These are phyloP conservation scores for Daubentonia madagascariensis DNA, from an alignment of 2,113 vertebrate genomes.

Conservation along the genomic window DNA sequence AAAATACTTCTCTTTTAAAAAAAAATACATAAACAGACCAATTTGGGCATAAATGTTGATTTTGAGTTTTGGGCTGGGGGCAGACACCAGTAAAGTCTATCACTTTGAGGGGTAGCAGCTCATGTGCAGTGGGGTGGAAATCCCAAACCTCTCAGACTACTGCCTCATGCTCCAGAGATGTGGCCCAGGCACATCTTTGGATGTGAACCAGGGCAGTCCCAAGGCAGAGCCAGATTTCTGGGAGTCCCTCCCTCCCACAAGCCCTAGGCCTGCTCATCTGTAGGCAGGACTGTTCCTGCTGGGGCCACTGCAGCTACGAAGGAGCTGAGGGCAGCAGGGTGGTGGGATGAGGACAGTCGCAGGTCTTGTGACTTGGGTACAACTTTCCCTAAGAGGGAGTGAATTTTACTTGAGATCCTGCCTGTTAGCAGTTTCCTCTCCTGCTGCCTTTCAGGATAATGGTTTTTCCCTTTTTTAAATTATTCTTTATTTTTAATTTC, in stretches of 20 bases:
- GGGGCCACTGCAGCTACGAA: rapidly evolving
- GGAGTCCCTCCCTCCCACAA: not conserved
- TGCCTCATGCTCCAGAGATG: not conserved
- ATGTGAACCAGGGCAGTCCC: not conserved
- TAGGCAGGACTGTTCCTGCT: not conserved
- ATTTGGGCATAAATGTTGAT: not conserved
- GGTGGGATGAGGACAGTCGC: no score
- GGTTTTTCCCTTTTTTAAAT: not conserved
- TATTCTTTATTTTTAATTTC: not conserved
- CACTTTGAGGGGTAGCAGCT: not conserved
- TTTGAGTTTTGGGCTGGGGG: not conserved
- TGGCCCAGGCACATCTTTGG: not conserved
- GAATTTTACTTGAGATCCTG: not conserved
- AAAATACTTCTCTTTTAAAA: not conserved
- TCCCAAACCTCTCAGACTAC: not conserved
- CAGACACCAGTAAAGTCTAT: not conserved
- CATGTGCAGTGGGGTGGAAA: no score
- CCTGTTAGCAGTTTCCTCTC: not conserved
- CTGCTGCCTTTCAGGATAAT: not conserved
- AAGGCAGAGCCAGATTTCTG: not conserved
- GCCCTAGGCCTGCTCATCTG: not conserved
- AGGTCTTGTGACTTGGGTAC: not conserved
- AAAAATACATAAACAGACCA: not conserved
- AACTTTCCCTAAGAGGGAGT: not conserved
- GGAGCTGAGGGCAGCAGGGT: no score